These are phyloP conservation scores for Oryzias celebensis DNA, from an alignment of 2,113 vertebrate species.

Conservation along the genomic window DNA sequence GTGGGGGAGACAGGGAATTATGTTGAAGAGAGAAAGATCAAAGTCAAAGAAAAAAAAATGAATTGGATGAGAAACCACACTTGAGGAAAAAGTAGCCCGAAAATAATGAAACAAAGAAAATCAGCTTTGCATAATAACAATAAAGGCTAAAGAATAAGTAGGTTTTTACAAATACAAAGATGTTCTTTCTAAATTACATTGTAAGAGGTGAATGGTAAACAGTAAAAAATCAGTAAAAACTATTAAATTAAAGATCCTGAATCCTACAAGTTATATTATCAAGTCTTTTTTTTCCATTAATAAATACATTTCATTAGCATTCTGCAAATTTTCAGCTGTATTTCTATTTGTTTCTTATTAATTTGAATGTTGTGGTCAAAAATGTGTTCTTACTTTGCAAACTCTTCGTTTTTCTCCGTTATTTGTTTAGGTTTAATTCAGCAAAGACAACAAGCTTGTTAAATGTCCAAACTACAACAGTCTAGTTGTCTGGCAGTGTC, in stretches of 20 bases:
- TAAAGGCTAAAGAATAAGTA: neutral
- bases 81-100: neutral
- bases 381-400: neutral
- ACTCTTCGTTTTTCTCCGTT: neutral
- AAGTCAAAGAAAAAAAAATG: slow-evolving; percentile 26
- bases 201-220: too few species aligned
- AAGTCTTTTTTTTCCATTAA: too few species aligned
- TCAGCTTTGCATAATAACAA: too few species aligned
- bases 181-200: too few species aligned
- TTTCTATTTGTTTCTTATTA: too few species aligned
- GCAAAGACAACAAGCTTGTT: slow-evolving; percentile 28
- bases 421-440: neutral
- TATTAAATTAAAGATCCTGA: too few species aligned
- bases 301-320: too few species aligned
- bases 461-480: slow-evolving; percentile 54
- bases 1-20: slow-evolving; percentile 4
- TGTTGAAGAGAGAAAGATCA: slow-evolving; percentile 33
- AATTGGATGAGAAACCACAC: neutral
- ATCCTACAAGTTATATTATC: too few species aligned
- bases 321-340: too few species aligned
- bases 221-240: too few species aligned
- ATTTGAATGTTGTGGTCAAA: neutral
- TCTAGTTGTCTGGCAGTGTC: slow-evolving; percentile 52
- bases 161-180: neutral
- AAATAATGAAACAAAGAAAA: neutral